phyloP scores from a whole-genome alignment of 2,113 vertebrate species.

The Chaenocephalus aceratus region DNA sequence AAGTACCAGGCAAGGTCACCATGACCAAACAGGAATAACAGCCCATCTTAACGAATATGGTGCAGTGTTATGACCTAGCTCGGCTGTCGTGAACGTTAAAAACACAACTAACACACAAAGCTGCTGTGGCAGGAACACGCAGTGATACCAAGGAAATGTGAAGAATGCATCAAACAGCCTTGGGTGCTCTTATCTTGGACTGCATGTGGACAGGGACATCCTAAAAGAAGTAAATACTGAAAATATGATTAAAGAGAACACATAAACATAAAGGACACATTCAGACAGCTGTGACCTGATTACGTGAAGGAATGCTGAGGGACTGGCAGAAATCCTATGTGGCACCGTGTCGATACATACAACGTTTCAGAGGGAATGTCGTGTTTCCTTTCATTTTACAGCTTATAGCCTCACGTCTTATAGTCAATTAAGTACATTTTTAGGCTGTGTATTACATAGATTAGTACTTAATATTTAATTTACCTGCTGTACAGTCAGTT shows the following conservation, averaged over 20 bases:
- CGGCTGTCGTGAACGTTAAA: constrained; percentile 6
- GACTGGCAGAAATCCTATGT: constrained; percentile 16
- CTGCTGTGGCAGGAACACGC: constrained; percentile 42
- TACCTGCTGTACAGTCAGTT: not conserved
- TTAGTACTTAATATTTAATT: not conserved
- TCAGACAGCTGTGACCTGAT: constrained; percentile 47
- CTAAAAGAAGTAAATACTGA: constrained; percentile 43
- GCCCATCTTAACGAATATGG: constrained; percentile 47
- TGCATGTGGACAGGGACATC: constrained; percentile 54
- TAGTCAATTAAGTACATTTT: not conserved
- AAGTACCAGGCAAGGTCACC: constrained; percentile 45
- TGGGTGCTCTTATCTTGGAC: constrained; percentile 64
- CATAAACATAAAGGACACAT: constrained; percentile 31
- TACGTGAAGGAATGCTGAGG: constrained; percentile 38
- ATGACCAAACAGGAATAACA: constrained; percentile 57
- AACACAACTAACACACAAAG: constrained; percentile 26
- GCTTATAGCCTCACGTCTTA: not conserved
- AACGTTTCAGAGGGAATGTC: not conserved
- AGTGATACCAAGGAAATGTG: constrained; percentile 65
- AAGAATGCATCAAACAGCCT: constrained; percentile 73
- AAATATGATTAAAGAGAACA: constrained; percentile 21
- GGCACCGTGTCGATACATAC: constrained; percentile 11
- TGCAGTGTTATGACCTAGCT: constrained; percentile 53
- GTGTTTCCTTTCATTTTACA: constrained; percentile 15
- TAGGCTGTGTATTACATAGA: not conserved